A percentile compares a stretch with the other conserved stretches of the same genome.
These are phyloP conservation scores for Naja naja DNA, from an alignment of 2,113 vertebrate species.

Conservation along the genomic window DNA sequence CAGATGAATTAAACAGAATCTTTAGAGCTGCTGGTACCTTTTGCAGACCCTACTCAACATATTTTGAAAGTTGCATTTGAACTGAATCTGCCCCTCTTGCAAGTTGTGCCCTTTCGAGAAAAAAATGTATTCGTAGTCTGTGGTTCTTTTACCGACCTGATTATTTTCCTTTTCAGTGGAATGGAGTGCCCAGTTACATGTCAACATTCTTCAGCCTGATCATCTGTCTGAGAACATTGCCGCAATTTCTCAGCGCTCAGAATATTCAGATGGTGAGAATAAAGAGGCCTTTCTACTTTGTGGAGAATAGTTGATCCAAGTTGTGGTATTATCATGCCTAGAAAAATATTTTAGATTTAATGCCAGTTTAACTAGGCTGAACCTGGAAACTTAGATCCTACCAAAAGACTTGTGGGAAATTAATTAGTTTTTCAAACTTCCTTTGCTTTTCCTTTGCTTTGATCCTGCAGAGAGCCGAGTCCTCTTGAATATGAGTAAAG, in stretches of 20 bases:
- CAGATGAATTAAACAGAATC: not conserved
- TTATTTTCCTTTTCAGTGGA: conserved; percentile 78
- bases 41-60: not conserved
- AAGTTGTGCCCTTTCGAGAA: not conserved
- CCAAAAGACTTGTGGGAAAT: not conserved
- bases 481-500: not conserved
- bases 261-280: conserved; percentile 83
- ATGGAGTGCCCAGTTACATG: conserved; percentile 84
- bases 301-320: not conserved
- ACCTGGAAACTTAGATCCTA: conserved; percentile 12
- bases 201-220: conserved; percentile 79
- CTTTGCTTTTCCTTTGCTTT: not conserved
- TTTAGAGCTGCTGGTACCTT: not conserved
- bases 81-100: not conserved
- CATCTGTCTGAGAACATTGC: conserved; percentile 86
- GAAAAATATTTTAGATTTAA: conserved; percentile 39
- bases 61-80: not conserved
- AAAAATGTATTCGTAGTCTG: conserved; percentile 6
- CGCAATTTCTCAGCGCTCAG: conserved; percentile 75
- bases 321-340: not conserved
- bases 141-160: conserved; percentile 13
- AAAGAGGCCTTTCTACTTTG: conserved; percentile 34
- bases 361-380: not conserved
- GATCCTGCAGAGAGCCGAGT: not conserved
- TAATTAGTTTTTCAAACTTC: not conserved